Conservation (phyloP, 1,140 invertebrate genomes). For the Cyclina sinensis region DNA sequence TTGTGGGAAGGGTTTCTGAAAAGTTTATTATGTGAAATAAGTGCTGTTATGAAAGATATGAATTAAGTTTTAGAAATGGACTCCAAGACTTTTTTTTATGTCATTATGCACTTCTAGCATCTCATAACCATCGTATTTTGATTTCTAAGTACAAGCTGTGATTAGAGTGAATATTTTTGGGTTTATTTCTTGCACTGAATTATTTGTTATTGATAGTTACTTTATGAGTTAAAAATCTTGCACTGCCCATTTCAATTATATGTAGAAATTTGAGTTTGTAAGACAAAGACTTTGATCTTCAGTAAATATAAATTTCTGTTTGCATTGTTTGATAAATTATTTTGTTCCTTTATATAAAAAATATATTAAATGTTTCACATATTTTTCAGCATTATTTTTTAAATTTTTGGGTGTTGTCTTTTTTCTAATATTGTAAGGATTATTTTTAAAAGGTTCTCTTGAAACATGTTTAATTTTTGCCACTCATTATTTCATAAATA, state of each 20-base stretch:
- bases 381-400: background rate
- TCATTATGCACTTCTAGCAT: slow-evolving; percentile 10
- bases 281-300: background rate
- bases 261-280: slow-evolving; percentile 18
- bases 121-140: background rate
- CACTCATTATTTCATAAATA: no score
- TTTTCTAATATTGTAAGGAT: no score
- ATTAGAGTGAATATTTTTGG: slow-evolving; percentile 1
- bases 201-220: background rate
- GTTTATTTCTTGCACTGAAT: slow-evolving; percentile 35
- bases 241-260: slow-evolving; percentile 23
- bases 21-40: background rate
- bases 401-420: background rate
- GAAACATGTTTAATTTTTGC: no score
- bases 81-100: background rate
- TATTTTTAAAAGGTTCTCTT: no score
- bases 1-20: no score
- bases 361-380: background rate
- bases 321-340: background rate
- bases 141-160: slow-evolving; percentile 2
- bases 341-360: background rate
- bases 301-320: background rate
- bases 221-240: slow-evolving; percentile 7
- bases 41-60: slow-evolving; percentile 7
- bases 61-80: background rate